phyloP scores from a whole-genome alignment of 2,113 vertebrate species.

The Dasyurus viverrinus region DNA sequence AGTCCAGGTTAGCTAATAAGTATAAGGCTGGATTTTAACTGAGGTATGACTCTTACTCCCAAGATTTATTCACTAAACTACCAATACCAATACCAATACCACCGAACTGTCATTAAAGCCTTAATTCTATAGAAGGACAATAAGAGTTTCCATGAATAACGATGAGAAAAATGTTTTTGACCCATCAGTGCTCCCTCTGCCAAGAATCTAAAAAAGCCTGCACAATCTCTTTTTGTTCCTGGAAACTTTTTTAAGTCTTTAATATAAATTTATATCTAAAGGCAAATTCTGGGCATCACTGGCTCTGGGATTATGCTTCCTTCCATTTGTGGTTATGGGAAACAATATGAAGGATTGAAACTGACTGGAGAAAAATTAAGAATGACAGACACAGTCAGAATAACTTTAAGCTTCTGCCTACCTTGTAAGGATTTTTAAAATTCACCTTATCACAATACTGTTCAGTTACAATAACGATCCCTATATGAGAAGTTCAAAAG shows the following conservation, averaged over 20 bases:
- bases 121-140: background rate
- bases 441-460: background rate
- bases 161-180: background rate
- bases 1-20: background rate
- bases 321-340: background rate
- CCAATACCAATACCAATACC: background rate
- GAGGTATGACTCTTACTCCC: background rate
- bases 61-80: background rate
- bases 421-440: background rate
- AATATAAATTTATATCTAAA: background rate
- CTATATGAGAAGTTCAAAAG: background rate
- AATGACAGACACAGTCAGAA: background rate
- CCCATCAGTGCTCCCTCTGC: background rate
- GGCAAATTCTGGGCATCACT: background rate
- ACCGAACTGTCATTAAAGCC: background rate
- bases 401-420: background rate
- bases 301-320: background rate
- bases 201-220: background rate
- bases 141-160: background rate
- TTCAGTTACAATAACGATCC: background rate
- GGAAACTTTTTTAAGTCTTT: background rate
- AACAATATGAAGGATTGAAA: background rate
- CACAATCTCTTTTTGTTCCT: background rate
- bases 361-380: background rate
- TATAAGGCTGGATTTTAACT: background rate